These are phyloP conservation scores for Lycia hirtaria DNA, from an alignment of 2,888 invertebrate genomes.

Conservation along the genomic window DNA sequence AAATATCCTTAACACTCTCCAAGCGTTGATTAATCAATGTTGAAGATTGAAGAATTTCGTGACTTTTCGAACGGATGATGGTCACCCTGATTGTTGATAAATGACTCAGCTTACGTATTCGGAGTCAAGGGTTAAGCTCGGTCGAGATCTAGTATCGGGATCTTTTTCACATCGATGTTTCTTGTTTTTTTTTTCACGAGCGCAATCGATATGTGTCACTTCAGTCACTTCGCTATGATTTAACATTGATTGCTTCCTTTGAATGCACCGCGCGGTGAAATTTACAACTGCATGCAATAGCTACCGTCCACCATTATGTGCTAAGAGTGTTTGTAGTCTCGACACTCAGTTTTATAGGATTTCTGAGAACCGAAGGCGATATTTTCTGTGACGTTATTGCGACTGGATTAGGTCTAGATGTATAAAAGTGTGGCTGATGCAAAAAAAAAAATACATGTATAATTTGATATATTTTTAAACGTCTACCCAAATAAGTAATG, in stretches of 20 bases:
- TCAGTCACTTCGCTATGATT: conserved; percentile 73
- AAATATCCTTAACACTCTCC: conserved; percentile 37
- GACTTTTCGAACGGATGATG: conserved; percentile 51
- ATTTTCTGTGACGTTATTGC: conserved; percentile 59
- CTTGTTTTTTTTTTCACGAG: conserved; percentile 60
- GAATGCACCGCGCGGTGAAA: conserved; percentile 64
- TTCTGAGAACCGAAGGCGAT: conserved; percentile 61
- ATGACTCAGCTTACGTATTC: conserved; percentile 76
- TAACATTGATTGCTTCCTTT: conserved; percentile 78
- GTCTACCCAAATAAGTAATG: too few species aligned
- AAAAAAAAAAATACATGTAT: too few species aligned
- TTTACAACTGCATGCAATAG: conserved; percentile 71
- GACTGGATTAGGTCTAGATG: conserved; percentile 58
- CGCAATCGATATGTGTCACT: conserved; percentile 67
- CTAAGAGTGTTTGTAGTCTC: conserved; percentile 51
- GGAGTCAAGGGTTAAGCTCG: conserved; percentile 77
- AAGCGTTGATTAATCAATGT: conserved; percentile 31
- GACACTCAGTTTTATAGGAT: conserved; percentile 46
- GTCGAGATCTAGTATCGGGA: conserved; percentile 73
- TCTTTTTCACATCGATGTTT: conserved; percentile 67
- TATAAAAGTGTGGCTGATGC: conserved; percentile 11
- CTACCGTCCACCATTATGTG: conserved; percentile 63
- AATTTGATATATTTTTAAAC: neutral
- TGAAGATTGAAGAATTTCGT: conserved; percentile 33
- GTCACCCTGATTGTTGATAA: conserved; percentile 75